These are phyloP conservation scores for Mythimna vitellina DNA, from an alignment of 2,888 invertebrate genomes.

Conservation along the genomic window DNA sequence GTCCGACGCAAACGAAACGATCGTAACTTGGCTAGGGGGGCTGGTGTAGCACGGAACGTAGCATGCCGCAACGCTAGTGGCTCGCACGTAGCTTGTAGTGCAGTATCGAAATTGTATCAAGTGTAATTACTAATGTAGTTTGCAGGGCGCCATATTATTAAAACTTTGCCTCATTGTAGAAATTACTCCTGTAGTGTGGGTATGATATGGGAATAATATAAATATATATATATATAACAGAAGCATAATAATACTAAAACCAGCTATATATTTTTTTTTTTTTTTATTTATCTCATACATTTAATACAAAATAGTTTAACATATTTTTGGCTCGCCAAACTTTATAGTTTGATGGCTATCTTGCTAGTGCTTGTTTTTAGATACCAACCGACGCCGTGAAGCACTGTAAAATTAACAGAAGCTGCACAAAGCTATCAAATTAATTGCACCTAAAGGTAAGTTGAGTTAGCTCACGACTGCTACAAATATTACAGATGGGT, in stretches of 20 bases:
- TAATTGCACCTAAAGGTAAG: not conserved
- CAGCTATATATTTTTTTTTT: too few species aligned
- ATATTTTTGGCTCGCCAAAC: too few species aligned
- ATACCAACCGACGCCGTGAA: not conserved
- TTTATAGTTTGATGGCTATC: too few species aligned
- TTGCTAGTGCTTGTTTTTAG: not conserved
- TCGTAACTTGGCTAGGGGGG: too few species aligned
- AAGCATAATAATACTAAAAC: not conserved
- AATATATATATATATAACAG: too few species aligned
- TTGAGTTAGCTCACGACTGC: not conserved
- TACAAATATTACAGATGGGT: slow-evolving; percentile 4
- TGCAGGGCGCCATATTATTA: too few species aligned
- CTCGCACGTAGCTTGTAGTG: not conserved
- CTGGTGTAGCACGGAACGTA: not conserved
- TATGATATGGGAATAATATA: not conserved
- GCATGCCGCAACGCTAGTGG: not conserved
- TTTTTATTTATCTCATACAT: too few species aligned
- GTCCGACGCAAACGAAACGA: too few species aligned
- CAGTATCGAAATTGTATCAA: not conserved
- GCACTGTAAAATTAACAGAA: slow-evolving; percentile 7
- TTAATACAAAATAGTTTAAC: too few species aligned
- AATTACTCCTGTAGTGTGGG: too few species aligned
- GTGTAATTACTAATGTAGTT: not conserved
- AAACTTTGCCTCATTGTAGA: too few species aligned
- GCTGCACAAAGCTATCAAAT: slow-evolving; percentile 12